Conservation (phyloP, 2,888 invertebrate species). For the Achlya flavicornis region DNA sequence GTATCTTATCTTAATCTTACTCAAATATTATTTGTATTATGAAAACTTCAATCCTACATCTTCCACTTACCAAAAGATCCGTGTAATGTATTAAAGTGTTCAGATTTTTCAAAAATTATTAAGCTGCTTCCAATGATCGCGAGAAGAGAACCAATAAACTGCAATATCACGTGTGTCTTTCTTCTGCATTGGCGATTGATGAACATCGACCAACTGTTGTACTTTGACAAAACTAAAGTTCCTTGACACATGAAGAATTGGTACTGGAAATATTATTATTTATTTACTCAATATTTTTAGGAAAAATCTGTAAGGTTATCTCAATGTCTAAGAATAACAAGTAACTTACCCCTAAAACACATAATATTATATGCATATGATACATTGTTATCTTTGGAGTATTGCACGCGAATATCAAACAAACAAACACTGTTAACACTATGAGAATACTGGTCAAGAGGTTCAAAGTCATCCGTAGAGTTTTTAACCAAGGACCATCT, state of each 20-base stretch:
- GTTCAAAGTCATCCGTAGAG: conserved; percentile 40
- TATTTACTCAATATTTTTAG: background rate
- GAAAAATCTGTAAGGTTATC: no score
- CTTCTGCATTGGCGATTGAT: conserved; percentile 35
- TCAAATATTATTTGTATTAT: conserved; percentile 15
- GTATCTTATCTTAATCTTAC: no score
- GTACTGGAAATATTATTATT: conserved; percentile 42
- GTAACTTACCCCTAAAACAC: conserved; percentile 54
- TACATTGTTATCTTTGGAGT: conserved; percentile 26
- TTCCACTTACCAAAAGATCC: conserved; percentile 42
- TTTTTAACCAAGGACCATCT: conserved; percentile 29
- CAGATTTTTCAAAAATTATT: conserved; percentile 31
- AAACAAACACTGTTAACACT: conserved; percentile 44
- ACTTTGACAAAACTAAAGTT: conserved; percentile 45
- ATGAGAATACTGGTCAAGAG: conserved; percentile 43
- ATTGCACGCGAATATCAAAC: conserved; percentile 42
- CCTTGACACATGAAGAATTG: conserved; percentile 61
- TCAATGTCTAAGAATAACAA: no score
- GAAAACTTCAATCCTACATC: conserved; percentile 14
- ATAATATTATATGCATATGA: conserved; percentile 48
- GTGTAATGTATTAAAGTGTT: conserved; percentile 45
- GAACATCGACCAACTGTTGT: conserved; percentile 54
- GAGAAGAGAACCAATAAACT: conserved; percentile 36
- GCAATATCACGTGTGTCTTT: conserved; percentile 42
- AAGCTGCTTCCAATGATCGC: conserved; percentile 37